Evolutionary conservation across 2,888 invertebrate species (phyloP).

Genomic region (Cheilosia scutellata): DNA sequence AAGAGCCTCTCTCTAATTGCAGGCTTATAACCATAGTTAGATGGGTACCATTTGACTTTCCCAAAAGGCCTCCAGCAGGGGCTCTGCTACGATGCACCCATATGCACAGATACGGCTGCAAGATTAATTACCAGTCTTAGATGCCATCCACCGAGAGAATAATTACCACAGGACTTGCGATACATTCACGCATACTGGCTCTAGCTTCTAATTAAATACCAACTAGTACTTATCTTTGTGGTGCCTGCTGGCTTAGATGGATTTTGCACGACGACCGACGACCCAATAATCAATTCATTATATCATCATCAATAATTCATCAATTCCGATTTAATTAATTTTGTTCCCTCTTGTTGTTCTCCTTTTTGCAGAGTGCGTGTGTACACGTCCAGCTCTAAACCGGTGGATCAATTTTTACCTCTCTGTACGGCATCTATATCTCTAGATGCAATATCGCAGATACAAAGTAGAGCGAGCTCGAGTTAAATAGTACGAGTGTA

Average conservation of each 20-base stretch:
- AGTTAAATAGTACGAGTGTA: not conserved
- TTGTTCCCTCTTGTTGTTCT: conserved; percentile 30
- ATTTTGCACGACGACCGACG: conserved; percentile 21
- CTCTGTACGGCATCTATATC: conserved; percentile 1
- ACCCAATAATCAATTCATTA: conserved; percentile 73
- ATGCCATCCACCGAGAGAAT: conserved; percentile 69
- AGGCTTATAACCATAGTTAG: conserved; percentile 9
- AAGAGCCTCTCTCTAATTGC: conserved; percentile 2
- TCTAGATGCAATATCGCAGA: conserved; percentile 31
- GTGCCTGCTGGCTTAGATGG: not conserved
- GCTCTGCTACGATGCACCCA: not conserved
- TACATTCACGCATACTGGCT: conserved; percentile 16
- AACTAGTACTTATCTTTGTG: conserved; percentile 37
- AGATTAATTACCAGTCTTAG: conserved; percentile 71
- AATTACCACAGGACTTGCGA: conserved; percentile 58
- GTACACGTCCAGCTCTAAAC: not conserved
- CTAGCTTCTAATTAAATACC: conserved; percentile 62
- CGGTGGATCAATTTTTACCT: conserved; percentile 3
- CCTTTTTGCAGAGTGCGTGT: conserved; percentile 40
- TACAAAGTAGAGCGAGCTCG: conserved; percentile 48
- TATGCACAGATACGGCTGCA: conserved; percentile 33
- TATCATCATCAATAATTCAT: conserved; percentile 74
- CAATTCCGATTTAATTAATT: conserved; percentile 72
- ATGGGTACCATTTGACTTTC: conserved; percentile 44
- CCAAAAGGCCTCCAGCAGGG: conserved; percentile 37